Conservation (phyloP, 1,140 invertebrate genomes). For the Bactericera cockerelli region DNA sequence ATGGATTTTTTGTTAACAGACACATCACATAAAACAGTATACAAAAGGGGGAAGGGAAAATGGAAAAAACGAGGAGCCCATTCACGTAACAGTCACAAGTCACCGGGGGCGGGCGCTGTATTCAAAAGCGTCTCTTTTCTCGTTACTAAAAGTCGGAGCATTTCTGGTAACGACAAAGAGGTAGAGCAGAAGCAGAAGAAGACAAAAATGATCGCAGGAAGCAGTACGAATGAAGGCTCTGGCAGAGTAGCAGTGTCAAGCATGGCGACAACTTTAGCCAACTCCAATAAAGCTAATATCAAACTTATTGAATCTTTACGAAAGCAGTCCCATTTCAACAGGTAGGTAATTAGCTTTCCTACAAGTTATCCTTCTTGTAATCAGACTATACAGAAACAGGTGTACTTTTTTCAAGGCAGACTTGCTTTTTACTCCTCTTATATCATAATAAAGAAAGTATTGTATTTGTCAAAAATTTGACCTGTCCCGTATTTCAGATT, state of each 20-base stretch:
- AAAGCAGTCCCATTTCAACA: conserved; percentile 10
- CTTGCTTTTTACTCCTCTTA: too few relatives aligned
- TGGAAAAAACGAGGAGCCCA: too few relatives aligned
- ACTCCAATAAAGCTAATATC: background rate
- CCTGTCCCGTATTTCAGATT: too few relatives aligned
- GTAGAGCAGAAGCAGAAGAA: background rate
- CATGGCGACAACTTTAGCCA: background rate
- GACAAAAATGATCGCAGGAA: background rate
- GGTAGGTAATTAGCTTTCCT: too few relatives aligned
- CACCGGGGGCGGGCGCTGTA: conserved; percentile 29
- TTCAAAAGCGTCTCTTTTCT: conserved; percentile 47
- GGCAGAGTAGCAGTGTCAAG: background rate
- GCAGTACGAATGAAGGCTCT: background rate
- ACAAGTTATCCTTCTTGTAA: too few relatives aligned
- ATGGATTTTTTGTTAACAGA: too few relatives aligned
- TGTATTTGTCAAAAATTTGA: too few relatives aligned
- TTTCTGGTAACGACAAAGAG: background rate
- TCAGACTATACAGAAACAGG: too few relatives aligned
- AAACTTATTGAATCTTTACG: conserved; percentile 4
- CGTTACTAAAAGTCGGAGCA: conserved; percentile 32
- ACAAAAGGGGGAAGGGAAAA: conserved; percentile 1
- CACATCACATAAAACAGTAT: too few relatives aligned
- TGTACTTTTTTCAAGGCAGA: too few relatives aligned
- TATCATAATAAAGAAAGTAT: too few relatives aligned
- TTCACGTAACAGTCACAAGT: too few relatives aligned